These are phyloP conservation scores for Ctenopoma kingsleyae DNA, from an alignment of 2,797 vertebrate genomes.

Conservation along the genomic window DNA sequence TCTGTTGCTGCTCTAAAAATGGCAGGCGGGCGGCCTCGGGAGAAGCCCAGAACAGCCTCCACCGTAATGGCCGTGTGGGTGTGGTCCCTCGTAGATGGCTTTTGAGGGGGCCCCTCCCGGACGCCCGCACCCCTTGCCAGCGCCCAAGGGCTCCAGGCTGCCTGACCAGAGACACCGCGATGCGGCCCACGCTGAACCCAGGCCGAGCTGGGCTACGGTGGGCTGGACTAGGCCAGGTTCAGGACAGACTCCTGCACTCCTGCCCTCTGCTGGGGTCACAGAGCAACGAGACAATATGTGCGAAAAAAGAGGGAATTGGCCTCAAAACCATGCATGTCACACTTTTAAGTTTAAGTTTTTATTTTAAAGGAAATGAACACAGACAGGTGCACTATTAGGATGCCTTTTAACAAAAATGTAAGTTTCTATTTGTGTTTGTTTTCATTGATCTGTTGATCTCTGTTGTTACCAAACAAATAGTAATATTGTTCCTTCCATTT, in stretches of 20 bases:
- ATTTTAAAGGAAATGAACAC: neutral
- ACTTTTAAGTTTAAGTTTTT: neutral
- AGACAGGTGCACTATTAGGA: neutral
- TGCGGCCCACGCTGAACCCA: constrained; percentile 86
- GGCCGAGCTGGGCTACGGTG: constrained; percentile 75
- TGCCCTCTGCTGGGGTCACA: constrained; percentile 78
- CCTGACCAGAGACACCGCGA: constrained; percentile 90
- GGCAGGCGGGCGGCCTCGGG: constrained; percentile 82
- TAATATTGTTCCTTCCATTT: neutral
- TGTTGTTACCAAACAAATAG: neutral
- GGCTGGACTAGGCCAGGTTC: constrained; percentile 68
- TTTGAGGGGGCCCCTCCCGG: constrained; percentile 90
- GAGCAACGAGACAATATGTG: constrained; percentile 21
- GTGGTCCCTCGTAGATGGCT: constrained; percentile 89
- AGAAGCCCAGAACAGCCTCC: constrained; percentile 86
- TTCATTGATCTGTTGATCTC: neutral
- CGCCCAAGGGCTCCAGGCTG: constrained; percentile 92
- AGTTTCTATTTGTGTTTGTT: neutral
- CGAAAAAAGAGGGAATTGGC: neutral
- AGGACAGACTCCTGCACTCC: constrained; percentile 63
- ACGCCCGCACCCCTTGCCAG: constrained; percentile 88
- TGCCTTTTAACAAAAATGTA: neutral
- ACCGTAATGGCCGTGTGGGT: constrained; percentile 89
- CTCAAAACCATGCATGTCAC: neutral
- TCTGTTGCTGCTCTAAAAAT: constrained; percentile 87